Conservation (phyloP, 1,140 invertebrate species). For the Heterodera carotae region DNA sequence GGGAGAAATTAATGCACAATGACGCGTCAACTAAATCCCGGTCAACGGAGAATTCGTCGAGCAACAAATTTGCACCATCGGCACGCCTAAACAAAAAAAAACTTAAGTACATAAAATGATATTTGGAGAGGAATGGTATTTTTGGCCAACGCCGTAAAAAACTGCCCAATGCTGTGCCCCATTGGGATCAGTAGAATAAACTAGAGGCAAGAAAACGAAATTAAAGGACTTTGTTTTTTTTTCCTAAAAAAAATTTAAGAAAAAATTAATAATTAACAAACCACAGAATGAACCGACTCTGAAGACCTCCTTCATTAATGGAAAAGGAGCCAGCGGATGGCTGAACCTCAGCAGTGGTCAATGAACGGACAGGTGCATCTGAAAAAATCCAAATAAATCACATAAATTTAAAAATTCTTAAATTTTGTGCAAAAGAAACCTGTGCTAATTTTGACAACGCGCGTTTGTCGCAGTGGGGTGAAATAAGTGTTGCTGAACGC, state of each 20-base stretch:
- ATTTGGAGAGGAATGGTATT: too few relatives aligned
- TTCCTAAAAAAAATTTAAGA: not conserved
- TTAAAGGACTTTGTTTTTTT: too few relatives aligned
- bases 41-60: conserved; percentile 29
- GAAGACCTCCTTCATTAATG: conserved; percentile 4
- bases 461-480: conserved; percentile 1
- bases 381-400: not conserved
- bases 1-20: conserved; percentile 32
- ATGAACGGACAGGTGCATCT: conserved; percentile 21
- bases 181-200: too few relatives aligned
- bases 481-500: conserved; percentile 33
- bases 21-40: conserved; percentile 27
- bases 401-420: too few relatives aligned
- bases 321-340: conserved; percentile 33
- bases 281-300: conserved; percentile 36
- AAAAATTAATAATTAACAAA: not conserved
- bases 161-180: too few relatives aligned
- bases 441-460: conserved; percentile 25
- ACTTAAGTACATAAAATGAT: too few relatives aligned
- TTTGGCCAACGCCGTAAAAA: too few relatives aligned
- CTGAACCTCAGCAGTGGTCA: conserved; percentile 19
- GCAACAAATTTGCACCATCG: conserved; percentile 31
- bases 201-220: too few relatives aligned
- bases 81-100: conserved; percentile 18
- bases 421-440: not conserved